Conservation (phyloP, 1,140 invertebrate genomes). For the Dendrolimus punctatus region DNA sequence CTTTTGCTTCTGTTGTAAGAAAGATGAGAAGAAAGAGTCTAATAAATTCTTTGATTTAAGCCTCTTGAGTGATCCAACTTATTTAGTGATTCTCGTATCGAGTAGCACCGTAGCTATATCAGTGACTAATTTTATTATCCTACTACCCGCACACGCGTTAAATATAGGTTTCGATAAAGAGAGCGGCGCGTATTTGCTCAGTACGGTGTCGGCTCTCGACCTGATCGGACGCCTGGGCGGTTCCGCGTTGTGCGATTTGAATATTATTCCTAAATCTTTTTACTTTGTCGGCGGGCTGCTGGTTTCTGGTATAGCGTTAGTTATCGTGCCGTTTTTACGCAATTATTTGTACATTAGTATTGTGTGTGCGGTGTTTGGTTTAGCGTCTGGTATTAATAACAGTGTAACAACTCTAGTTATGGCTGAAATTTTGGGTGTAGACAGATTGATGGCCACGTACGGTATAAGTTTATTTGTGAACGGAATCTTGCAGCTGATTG, state of each 20-base stretch:
- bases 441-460: constrained; percentile 86
- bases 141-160: constrained; percentile 82
- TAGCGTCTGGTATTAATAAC: constrained; percentile 87
- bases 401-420: constrained; percentile 88
- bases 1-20: constrained; percentile 62
- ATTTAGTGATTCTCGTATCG: constrained; percentile 85
- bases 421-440: constrained; percentile 87
- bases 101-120: constrained; percentile 89
- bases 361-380: constrained; percentile 82
- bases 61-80: constrained; percentile 82
- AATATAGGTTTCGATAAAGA: constrained; percentile 80
- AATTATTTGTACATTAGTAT: constrained; percentile 74
- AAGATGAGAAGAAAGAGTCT: constrained; percentile 45
- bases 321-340: constrained; percentile 77
- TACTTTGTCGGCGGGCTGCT: constrained; percentile 86
- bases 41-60: constrained; percentile 83
- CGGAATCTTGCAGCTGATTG: constrained; percentile 83
- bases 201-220: constrained; percentile 84
- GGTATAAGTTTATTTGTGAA: constrained; percentile 89
- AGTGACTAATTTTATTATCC: constrained; percentile 88
- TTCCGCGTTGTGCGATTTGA: constrained; percentile 83
- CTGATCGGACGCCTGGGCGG: constrained; percentile 86
- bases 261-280: constrained; percentile 82
- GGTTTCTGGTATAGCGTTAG: constrained; percentile 81
- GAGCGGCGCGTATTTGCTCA: constrained; percentile 78